Base-by-base conservation (phyloP, 2,113 vertebrate species). In the Cyanistes caeruleus region DNA sequence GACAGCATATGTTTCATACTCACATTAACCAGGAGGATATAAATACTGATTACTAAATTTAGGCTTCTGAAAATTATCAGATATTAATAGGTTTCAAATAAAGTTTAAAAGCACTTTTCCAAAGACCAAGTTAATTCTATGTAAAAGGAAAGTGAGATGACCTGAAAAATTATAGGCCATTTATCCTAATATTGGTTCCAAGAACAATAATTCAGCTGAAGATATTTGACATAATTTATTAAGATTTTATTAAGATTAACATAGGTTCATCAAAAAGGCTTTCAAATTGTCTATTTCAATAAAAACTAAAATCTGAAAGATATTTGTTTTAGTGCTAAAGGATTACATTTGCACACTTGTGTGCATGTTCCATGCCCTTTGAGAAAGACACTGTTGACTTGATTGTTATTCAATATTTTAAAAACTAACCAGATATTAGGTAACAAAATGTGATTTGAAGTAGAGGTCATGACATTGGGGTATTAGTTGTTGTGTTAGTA, bases 391-490 rank as follows among this genome's bases (percentile, higher is more conserved):
- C 10, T 81, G 3, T 22, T 87, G n/a, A 33, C 17, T 15, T 17
- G 8, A 55, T 10, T 56, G 17, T 43, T 25, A 60, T 13, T 53
- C 11, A 73, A 18, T 83, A 83, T 69, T 86, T 94, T 52, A 60
- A 60, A 83, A 46, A 68, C 15, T 37, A 68, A 86, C 6, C 4
- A 43, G 7, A 37, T 60, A 31, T 17, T 13, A 12, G 14, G 4
- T 52, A 43, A 56, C 11, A 83, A 79, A 65, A 59, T 44, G 1
- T 23, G n/a, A 56, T 62, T 92, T 80, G 27, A 64, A 93, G 79
- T 33, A 48, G 2, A 1, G 3, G 2, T 31, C 12, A 59, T 35
- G 52, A 72, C 24, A 60, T 22, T 52, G 2, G 11, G 1, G 1
- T 44, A 52, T 87, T 60, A 63, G 5, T 22, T 69, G 12, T 27